Base-by-base conservation (phyloP, 2,113 vertebrate species). In the Manacus vitellinus region DNA sequence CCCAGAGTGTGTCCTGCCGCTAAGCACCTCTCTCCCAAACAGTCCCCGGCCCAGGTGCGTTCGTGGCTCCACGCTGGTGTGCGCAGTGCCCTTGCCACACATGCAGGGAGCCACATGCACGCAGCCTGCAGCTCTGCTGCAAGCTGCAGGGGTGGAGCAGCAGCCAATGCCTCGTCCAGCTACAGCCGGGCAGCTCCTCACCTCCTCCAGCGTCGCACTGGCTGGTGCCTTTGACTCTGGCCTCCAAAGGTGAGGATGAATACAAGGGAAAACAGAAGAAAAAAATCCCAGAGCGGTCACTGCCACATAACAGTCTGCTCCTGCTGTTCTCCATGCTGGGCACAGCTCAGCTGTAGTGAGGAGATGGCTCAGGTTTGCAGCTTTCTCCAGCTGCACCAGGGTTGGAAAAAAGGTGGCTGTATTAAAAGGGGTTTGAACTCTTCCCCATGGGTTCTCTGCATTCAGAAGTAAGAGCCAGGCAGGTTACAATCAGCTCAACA, bases 61-160 rank as follows among this genome's bases (percentile, higher is more conserved):
- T 33, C 0, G 0, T 76, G 85, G 62, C n/a, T 1, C 0, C 52
- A 4, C 0, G 3, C 43, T 15, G 41, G 33, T 8, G 10, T 35
- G 49, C 58, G 17, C 3, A 5, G 23, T 7, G 13, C 27, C 37
- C 46, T 37, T 71, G 65, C 41, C 25, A 0, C 3, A 41, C 17
- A 4, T 61, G 58, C n/a, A 39, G 62, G 31, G 21, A 86, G 39
- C 33, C 55, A 17, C 27, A 3, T 0, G 2, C 41, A 16, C 8
- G 2, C 25, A 51, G 46, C 46, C 24, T 18, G 7, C 31, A 44
- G 33, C 30, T n/a, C 68, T 86, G 31, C 87, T 41, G 23, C 18
- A 4, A 56, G 44, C 62, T 65, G 63, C 49, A 30, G 41, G 17
- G 63, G 24, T 39, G 43, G 35, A 62, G 49, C 74, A 44, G 65